A percentile compares a stretch with the other conserved stretches of the same genome.
These are phyloP conservation scores for Drosophila nebulosa DNA, from an alignment of 1,140 invertebrate genomes.

Conservation along the genomic window DNA sequence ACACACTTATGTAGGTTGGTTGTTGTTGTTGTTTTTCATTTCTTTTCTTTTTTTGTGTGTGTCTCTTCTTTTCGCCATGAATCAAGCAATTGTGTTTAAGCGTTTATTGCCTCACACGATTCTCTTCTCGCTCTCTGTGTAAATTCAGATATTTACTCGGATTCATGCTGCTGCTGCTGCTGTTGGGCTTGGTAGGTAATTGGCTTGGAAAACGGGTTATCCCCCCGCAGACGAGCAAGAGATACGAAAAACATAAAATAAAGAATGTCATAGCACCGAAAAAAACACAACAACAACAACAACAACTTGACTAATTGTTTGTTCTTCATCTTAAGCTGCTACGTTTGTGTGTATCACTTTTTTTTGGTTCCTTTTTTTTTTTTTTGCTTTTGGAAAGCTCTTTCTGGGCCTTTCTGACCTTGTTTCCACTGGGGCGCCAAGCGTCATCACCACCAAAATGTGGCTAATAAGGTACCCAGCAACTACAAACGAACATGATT, in stretches of 20 bases:
- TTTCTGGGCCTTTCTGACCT: conserved; percentile 67
- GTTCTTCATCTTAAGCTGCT: conserved; percentile 29
- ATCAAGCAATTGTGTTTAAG: conserved; percentile 57
- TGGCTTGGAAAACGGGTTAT: conserved; percentile 69
- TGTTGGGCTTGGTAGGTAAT: conserved; percentile 64
- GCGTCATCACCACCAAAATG: conserved; percentile 42
- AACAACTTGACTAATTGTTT: conserved; percentile 77
- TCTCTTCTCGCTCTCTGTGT: conserved; percentile 27
- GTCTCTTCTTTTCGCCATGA: conserved; percentile 36
- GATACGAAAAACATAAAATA: conserved; percentile 40
- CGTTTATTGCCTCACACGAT: conserved; percentile 30
- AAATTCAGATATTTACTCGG: conserved; percentile 36
- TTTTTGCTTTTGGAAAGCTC: conserved; percentile 67
- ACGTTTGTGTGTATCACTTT: conserved; percentile 23
- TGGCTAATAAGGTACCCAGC: conserved; percentile 52
- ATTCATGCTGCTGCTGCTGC: conserved; percentile 18
- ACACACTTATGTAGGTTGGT: conserved; percentile 29
- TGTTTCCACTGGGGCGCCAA: conserved; percentile 40
- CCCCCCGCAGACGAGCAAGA: conserved; percentile 30
- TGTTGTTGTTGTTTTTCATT: conserved; percentile 27
- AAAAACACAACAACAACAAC: too few species aligned
- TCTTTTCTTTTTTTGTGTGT: conserved; percentile 13
- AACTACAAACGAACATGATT: conserved; percentile 35
- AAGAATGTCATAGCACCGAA: conserved; percentile 41
- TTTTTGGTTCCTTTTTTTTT: conserved; percentile 34